These are phyloP conservation scores for Priocnemis perturbator DNA, from an alignment of 2,888 invertebrate genomes.

Conservation along the genomic window DNA sequence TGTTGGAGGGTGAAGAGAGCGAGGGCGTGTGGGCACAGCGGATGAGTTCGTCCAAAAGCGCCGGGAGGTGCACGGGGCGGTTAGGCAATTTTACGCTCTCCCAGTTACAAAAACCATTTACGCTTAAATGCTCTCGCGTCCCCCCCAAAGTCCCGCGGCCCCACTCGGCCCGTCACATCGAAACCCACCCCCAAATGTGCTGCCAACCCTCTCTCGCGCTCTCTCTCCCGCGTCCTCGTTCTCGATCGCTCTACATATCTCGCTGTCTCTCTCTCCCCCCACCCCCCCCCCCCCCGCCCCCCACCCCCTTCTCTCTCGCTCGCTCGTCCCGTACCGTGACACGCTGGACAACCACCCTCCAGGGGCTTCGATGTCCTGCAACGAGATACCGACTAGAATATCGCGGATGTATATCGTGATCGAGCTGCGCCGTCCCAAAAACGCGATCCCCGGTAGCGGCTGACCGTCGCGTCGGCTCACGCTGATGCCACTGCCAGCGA, in stretches of 20 bases:
- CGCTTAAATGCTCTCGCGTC: constrained; percentile 71
- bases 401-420: constrained; percentile 40
- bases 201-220: constrained; percentile 27
- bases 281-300: constrained; percentile 1
- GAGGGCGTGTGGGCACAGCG: constrained; percentile 43
- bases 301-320: constrained; percentile 3
- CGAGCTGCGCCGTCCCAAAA: too few relatives aligned
- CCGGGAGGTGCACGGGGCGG: constrained; percentile 66
- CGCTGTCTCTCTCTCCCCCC: constrained; percentile 3
- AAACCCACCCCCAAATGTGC: constrained; percentile 16
- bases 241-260: background rate
- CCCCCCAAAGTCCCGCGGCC: constrained; percentile 59
- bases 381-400: constrained; percentile 45
- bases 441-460: too few relatives aligned
- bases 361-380: constrained; percentile 57
- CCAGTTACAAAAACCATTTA: constrained; percentile 74
- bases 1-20: constrained; percentile 18
- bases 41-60: constrained; percentile 66
- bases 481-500: constrained; percentile 17
- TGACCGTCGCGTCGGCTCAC: constrained; percentile 41
- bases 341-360: constrained; percentile 56
- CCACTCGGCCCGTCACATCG: constrained; percentile 45
- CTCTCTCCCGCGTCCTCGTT: constrained; percentile 13
- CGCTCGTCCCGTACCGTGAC: constrained; percentile 44
- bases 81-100: constrained; percentile 75